Percentiles rank a stretch among this genome's conserved stretches.
Conservation (phyloP, 2,888 invertebrate species). For the Hirudinaria manillensis region DNA sequence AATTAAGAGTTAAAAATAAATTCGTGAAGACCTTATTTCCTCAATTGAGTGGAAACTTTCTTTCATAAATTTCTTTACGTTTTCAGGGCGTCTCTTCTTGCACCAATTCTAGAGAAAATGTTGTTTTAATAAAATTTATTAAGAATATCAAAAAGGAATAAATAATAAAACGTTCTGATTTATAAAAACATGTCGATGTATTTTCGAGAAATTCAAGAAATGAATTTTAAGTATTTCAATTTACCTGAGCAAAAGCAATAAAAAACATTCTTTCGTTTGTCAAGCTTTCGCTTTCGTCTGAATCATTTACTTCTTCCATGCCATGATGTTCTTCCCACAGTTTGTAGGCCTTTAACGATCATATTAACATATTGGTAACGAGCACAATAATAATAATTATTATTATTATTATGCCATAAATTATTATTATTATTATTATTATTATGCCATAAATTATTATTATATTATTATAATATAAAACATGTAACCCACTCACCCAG, state of each 20-base stretch:
- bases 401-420: no score
- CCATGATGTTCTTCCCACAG: slow-evolving; percentile 41
- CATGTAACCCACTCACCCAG: no score
- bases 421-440: no score
- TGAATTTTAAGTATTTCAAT: no score
- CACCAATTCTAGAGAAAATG: slow-evolving; percentile 29
- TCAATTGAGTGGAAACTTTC: slow-evolving; percentile 25
- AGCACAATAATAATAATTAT: neutral
- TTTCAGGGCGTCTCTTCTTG: slow-evolving; percentile 24
- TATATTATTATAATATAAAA: no score
- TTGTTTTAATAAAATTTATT: no score
- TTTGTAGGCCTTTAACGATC: slow-evolving; percentile 43
- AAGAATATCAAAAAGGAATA: no score
- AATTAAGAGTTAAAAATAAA: no score
- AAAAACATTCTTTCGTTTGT: slow-evolving; percentile 45
- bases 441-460: no score
- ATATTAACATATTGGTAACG: neutral
- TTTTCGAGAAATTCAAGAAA: no score
- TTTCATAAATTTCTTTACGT: slow-evolving; percentile 27
- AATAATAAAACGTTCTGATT: no score
- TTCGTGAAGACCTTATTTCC: slow-evolving; percentile 12
- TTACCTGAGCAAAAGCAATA: slow-evolving; percentile 45
- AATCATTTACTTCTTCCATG: slow-evolving; percentile 39
- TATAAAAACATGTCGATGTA: no score
- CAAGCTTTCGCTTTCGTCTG: slow-evolving; percentile 43